Base-by-base conservation (phyloP, 1,140 invertebrate species). In the Danaus melanippus region DNA sequence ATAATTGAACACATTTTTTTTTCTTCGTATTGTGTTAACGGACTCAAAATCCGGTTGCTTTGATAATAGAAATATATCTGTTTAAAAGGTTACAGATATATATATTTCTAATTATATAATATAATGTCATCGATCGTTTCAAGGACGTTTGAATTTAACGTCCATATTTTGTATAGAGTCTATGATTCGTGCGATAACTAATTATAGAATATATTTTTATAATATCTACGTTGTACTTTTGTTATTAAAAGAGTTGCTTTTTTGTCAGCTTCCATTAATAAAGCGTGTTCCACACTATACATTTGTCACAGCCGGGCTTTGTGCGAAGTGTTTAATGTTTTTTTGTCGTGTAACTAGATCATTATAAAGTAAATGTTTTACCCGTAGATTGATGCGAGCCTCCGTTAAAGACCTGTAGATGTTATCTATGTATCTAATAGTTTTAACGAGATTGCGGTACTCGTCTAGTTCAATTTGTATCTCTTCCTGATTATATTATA, bases 401-500 rank as follows among this genome's bases (percentile, higher is more conserved):
- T 67, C 67, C 63, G 67, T 75, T 76, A 74, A 73, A 72, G 74
- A 65, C 59, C 64, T 66, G 66, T 64, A 61, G 71, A 77, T 80
- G 63, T 79, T 75, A 77, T 80, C 76, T 71, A 51, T 56, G 67
- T 64, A 68, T 76, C 73, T 72, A 76, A 78, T 80, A 76, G 73
- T 62, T 69, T 78, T 80, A 80, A 83, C 74, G 77, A 79, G 76
- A 83, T 83, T 76, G 75, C 79, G 79, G 79, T 80, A 80, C 67
- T 64, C 62, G 58, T 65, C 56, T 53, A 67, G 64, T 64, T 64
- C 58, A 65, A 73, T 77, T 76, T 76, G 70, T 62, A 74, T 74
- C 64, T 71, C 70, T 71, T 72, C 71, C 64, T 74, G 64, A 67
- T 71, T 59, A 61, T 32, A 32, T 58, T 71, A 56, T 64, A 55